Evolutionary conservation across 2,888 invertebrate species (phyloP), one percentile per base, ranked within the genome.

Genomic region (Ectemnius cavifrons): DNA sequence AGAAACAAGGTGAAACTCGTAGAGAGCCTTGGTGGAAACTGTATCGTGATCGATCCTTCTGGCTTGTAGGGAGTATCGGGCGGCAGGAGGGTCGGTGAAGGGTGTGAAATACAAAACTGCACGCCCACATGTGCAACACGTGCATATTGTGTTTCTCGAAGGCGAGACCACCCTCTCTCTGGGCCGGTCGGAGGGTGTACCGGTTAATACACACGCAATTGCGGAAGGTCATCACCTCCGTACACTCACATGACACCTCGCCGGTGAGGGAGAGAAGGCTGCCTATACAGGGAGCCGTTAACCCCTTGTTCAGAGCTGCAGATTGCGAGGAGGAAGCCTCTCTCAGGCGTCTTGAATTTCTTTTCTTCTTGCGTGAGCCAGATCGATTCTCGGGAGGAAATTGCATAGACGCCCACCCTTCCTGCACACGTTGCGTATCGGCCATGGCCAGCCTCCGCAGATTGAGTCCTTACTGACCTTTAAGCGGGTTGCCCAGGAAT

Each of bases 191-290:
- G 14, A 0, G 56, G 52, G 52, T 52, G 52, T 14, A 52, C 16
- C 37, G 59, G 45, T 73, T 68, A 66, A 74, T 67, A 58, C 77
- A 74, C 71, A 74, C 74, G 69, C 63, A 56, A 61, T 69, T 49
- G 68, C 58, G 66, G 71, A 77, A 77, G 71, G 74, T 78, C 77
- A 68, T 66, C 71, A 71, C 63, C 66, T 70, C 46, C 45, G 52
- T 63, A 23, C 59, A 60, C 73, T 70, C 63, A 59, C 73, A 52
- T 49, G 52, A 23, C 59, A 63, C 75, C 65, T 72, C 68, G 46
- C 46, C 11, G 20, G 11, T 11, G 61, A 20, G 28, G 57, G 46
- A 56, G 37, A 11, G 11, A 8, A 37, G 37, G 37, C 5, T 61
- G 63, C 65, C 67, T 66, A 49, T 64, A 37, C 37, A 37, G 46